Evolutionary conservation across 2,888 invertebrate species (phyloP), one percentile per base, ranked within the genome.

Genomic region (Eurytoma adleriae): DNA sequence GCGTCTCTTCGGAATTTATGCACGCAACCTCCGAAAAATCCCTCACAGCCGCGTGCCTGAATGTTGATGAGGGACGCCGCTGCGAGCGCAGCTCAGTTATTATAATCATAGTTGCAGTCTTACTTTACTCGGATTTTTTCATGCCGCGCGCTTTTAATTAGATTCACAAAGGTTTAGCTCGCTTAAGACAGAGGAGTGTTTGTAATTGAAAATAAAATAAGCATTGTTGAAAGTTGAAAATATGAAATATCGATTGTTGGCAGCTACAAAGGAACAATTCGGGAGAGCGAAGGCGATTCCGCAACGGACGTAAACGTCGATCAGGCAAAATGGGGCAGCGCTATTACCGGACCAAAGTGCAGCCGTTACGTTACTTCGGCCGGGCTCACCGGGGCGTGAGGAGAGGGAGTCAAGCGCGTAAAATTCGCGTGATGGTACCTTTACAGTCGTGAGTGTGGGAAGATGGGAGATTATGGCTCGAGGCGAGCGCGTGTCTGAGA

Each of bases 391-490:
- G 54, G n/a, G n/a, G 54, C 50, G 16, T 30, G 62, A 14, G 64
- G 50, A 52, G 64, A 64, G 30, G 54, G 20, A 54, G 30, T 40
- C 40, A 40, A 20, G 27, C 56, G 7, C 59, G 54, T 64, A 30
- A 48, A 56, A 40, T 30, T 12, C 61, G 18, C 62, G 48, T 68
- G 68, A 73, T 73, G 67, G 73, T 78, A 73, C 56, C 68, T 78
- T 73, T 40, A 56, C 61, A 52, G 54, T 54, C 16, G 20, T 16
- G 71, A 59, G 59, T 78, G 67, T 72, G 78, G 72, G 78, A 78
- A 72, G 61, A 72, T 18, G 48, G n/a, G 30, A 52, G 12, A 18
- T 68, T 73, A 70, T 52, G 64, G 27, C 16, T 54, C 27, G 54
- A n/a, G 14, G 50, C 16, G 16, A 27, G 30, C 48, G 40, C 64